Conservation (phyloP, 1,140 invertebrate genomes). For the Whitmania pigra region DNA sequence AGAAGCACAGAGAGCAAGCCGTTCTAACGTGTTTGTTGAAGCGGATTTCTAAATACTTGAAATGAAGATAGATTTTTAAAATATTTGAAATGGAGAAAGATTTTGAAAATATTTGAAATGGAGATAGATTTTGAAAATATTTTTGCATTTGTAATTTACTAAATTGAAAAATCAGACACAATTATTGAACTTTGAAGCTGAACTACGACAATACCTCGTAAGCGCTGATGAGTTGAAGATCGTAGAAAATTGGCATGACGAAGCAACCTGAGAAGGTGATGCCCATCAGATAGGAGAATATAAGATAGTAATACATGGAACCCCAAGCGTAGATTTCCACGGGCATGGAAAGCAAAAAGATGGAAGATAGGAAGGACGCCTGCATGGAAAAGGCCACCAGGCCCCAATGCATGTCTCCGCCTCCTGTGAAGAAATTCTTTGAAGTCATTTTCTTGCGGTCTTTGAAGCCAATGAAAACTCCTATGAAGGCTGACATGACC, state of each 20-base stretch:
- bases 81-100: too few relatives aligned
- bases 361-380: constrained; percentile 69
- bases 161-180: neutral
- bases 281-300: constrained; percentile 29
- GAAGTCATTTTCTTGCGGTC: constrained; percentile 17
- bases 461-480: constrained; percentile 8
- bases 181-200: neutral
- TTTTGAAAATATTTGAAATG: too few relatives aligned
- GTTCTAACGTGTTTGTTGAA: neutral
- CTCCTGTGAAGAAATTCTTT: constrained; percentile 19
- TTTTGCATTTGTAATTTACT: neutral
- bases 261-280: constrained; percentile 29
- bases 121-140: neutral
- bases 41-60: constrained; percentile 5
- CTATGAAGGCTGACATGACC: constrained; percentile 11
- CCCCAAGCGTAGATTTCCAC: constrained; percentile 59
- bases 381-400: constrained; percentile 36
- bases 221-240: constrained; percentile 34
- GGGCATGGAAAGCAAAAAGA: constrained; percentile 72
- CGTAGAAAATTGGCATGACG: constrained; percentile 38
- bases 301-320: constrained; percentile 32
- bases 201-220: constrained; percentile 33
- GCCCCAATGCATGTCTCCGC: constrained; percentile 22
- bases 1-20: neutral
- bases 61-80: too few relatives aligned